Evolutionary conservation across 2,113 vertebrate genomes (phyloP), one percentile per base, ranked within the genome.

Genomic region (Notothenia rossii): DNA sequence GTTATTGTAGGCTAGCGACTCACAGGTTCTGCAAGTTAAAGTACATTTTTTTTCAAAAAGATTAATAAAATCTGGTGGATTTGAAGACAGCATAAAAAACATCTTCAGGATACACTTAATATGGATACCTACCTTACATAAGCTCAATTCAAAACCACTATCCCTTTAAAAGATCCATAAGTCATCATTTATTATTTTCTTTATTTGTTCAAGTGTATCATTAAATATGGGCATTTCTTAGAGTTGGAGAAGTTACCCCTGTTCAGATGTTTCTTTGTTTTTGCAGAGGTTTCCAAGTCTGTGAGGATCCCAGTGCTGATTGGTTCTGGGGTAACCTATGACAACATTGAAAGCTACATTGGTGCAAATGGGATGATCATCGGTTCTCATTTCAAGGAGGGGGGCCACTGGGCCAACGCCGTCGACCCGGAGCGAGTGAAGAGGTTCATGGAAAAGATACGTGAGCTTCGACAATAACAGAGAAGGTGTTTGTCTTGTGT

Each of bases 311-410:
- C 96, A 1, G 95, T 97, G 51, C 86, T 98, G 55, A 77, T 96
- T 7, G 96, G 97, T 18, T 98, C 96, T 4, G 97, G 96, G 77
- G 96, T 97, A 58, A 97, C 96, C 22, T 77, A 91, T 45, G 94
- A 96, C 50, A 98, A 98, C 1, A 72, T 96, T 25, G 93, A 90
- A 6, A 77, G 79, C 58, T 96, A 93, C 89, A 70, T 94, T 0
- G 71, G 83, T 14, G 92, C 95, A 18, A 89, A 62, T 5, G 95
- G 93, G 10, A 81, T 97, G 67, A 97, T 97, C 77, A 83, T 97
- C 55, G 96, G 96, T 59, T 97, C 96, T 0, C 93, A 97, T 86
- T 98, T 98, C 81, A 97, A 98, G 90, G 89, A 88, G 74, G 93
- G 69, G 10, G 96, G 96, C 36, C 88, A 94, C 77, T 97, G 96